Conservation (phyloP, 2,888 invertebrate species). For the Dicranocentrus wangi region DNA sequence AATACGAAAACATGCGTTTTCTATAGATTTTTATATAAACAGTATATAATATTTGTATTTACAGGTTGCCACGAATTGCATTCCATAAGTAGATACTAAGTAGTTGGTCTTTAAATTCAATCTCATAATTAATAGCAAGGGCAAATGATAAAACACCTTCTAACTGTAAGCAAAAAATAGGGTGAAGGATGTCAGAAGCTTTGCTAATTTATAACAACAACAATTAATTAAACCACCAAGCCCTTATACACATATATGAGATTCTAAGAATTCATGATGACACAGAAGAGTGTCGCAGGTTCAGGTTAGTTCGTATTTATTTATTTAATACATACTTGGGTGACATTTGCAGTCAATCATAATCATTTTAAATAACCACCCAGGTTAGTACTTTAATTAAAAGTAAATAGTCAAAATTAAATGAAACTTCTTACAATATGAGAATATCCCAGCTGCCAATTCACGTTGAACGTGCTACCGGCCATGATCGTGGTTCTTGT, state of each 20-base stretch:
- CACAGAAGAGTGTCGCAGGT: conserved; percentile 28
- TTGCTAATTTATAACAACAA: neutral
- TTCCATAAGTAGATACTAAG: too few species aligned
- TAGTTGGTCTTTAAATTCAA: too few species aligned
- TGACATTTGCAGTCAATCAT: neutral
- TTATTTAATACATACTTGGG: conserved; percentile 30
- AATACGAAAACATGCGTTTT: too few species aligned
- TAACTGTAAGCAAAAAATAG: too few species aligned
- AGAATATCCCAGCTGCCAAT: conserved; percentile 69
- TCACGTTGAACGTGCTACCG: conserved; percentile 67
- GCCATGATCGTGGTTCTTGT: conserved; percentile 64
- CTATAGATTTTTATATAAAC: too few species aligned
- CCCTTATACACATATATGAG: neutral
- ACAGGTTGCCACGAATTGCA: too few species aligned
- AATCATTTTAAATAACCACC: neutral
- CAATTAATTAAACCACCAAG: conserved; percentile 40
- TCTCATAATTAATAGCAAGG: too few species aligned
- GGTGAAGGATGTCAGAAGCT: neutral
- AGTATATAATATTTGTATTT: too few species aligned
- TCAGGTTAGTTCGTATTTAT: conserved; percentile 14
- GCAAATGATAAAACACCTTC: too few species aligned
- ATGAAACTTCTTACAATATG: conserved; percentile 57
- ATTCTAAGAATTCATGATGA: conserved; percentile 14
- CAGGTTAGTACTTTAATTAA: neutral
- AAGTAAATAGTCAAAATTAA: neutral